Evolutionary conservation across 2,888 invertebrate species (phyloP), one percentile per base, ranked within the genome.

Genomic region (Octonoba sinensis): DNA sequence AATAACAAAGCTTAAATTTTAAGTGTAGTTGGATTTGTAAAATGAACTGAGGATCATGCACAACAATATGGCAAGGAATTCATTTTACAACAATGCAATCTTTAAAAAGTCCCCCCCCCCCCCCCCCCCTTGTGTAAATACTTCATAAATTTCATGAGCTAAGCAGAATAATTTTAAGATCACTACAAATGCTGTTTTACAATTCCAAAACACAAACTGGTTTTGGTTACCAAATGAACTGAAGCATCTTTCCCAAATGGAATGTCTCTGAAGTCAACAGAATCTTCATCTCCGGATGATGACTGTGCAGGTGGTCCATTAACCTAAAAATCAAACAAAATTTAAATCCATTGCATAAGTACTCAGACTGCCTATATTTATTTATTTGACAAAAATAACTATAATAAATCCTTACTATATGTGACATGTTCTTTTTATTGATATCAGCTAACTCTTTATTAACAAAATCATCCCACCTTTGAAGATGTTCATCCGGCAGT

Each of bases 231-330:
- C 89, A 91, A 90, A 86, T 91, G 91, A 86, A 90, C 87, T 82
- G 89, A 88, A 62, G 89, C 88, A 44, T 90, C 90, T 85, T 90
- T 90, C 18, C 90, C 88, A 86, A 90, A 91, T 74, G 90, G 89
- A 87, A 90, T 88, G 87, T 90, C 90, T 81, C 89, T 88, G 85
- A 90, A 91, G 83, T 91, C 90, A 72, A 87, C 85, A 76, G 89
- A 90, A 79, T 90, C 90, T 57, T 83, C 83, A 85, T 91, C 91
- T 84, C 90, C 90, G 66, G 90, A 89, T 84, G 88, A 89, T 3
- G 89, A 88, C 66, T 88, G 89, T 57, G 88, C 83, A 11, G 87
- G 86, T 84, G 87, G 88, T 77, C 87, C 87, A 82, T 87, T 87
- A 79, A 88, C 87, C 88, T 88, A 71, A 6, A 82, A 84, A 54